Evolutionary conservation across 2,113 vertebrate species (phyloP), one percentile per base, ranked within the genome.

Genomic region (Pyxicephalus adspersus): DNA sequence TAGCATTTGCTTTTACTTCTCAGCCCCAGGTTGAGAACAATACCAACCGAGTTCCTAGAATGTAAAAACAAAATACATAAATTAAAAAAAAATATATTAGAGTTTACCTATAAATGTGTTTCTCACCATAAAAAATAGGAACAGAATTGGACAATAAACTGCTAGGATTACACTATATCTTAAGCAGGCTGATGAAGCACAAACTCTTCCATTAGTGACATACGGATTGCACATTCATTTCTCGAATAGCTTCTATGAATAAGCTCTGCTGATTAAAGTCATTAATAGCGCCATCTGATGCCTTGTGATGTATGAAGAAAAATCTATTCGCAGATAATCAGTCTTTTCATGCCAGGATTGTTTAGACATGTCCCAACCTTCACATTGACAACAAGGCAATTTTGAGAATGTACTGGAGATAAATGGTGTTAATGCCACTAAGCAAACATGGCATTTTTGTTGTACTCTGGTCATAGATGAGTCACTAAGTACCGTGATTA

Each of bases 401-500:
- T 91, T 89, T 92, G 86, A 2, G 45, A 87, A 88, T 80, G 83
- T 61, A 83, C 70, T 85, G 76, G 87, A 89, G 87, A 91, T 88
- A 93, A 90, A 91, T 87, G 86, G 85, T 86, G 85, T 87, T 90
- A 91, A 91, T 90, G 86, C 80, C 80, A 85, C 86, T 89, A 87
- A 90, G 85, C 85, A 92, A 91, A 93, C 89, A 89, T 84, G 83
- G 87, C 86, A 91, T 91, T 90, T 92, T 87, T 89, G 83, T 85
- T 89, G 86, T 81, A 85, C 88, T 85, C 84, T 88, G 88, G 90
- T 90, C 89, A 89, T 28, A 87, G 88, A 92, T 87, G 89, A 92
- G 87, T 92, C 90, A 91, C 86, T 86, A 89, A 91, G 85, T 91
- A 89, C 88, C 88, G 91, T 88, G 88, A 92, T 92, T 91, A 92